A percentile compares a stretch with the other conserved stretches of the same genome.
Conservation (phyloP, 2,113 vertebrate genomes). For the Ceyx cyanopectus region DNA sequence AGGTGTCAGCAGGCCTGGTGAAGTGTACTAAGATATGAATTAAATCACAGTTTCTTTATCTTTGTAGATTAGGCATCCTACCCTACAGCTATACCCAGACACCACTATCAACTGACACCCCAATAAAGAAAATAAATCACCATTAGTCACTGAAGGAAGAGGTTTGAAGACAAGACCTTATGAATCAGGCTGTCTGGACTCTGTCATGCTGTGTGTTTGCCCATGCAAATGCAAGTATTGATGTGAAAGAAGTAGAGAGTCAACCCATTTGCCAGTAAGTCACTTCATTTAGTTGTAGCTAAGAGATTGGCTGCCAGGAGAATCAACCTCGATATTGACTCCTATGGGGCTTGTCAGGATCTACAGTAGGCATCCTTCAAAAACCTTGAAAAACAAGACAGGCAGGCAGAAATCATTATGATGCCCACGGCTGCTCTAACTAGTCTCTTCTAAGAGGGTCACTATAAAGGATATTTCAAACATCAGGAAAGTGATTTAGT, state of each 20-base stretch:
- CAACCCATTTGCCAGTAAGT: not conserved
- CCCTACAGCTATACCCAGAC: not conserved
- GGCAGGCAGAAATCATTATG: constrained; percentile 46
- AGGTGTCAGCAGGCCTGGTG: not conserved
- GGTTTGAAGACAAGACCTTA: not conserved
- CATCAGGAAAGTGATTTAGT: constrained; percentile 49
- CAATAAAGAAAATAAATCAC: not conserved
- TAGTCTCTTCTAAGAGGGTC: constrained; percentile 21
- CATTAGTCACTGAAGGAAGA: not conserved
- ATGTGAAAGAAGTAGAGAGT: not conserved
- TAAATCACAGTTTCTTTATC: not conserved
- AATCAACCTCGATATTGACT: constrained; percentile 46
- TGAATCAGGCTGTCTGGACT: not conserved
- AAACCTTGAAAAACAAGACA: constrained; percentile 48
- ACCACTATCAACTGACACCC: not conserved
- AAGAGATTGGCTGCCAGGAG: constrained; percentile 45
- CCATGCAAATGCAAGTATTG: not conserved
- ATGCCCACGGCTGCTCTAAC: constrained; percentile 17
- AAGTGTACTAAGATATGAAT: not conserved
- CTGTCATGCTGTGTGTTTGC: not conserved
- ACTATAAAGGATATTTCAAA: constrained; percentile 42
- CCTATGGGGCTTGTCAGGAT: constrained; percentile 58
- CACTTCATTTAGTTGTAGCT: not conserved
- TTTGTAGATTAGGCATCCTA: not conserved
- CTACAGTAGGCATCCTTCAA: constrained; percentile 35